Percentiles rank a stretch among this genome's conserved stretches.
These are phyloP conservation scores for Dasypogon diadema DNA, from an alignment of 2,888 invertebrate species.

Conservation along the genomic window DNA sequence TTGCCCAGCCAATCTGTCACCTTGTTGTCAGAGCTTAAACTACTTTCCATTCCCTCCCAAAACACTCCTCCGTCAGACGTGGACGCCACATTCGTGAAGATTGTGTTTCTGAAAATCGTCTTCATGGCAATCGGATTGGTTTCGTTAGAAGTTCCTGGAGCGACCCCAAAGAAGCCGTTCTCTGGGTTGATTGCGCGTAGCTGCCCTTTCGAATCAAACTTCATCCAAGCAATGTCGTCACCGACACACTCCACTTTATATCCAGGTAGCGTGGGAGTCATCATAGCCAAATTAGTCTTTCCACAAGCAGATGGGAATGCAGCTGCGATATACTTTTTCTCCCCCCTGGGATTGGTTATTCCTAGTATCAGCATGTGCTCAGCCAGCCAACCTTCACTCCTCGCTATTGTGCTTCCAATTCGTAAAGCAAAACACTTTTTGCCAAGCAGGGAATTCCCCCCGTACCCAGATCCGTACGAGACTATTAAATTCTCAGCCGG, in stretches of 20 bases:
- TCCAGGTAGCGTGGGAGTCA: slow-evolving; percentile 93
- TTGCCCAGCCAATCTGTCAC: slow-evolving; percentile 88
- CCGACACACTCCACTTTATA: slow-evolving; percentile 94
- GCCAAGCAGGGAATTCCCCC: slow-evolving; percentile 95
- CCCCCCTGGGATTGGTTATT: slow-evolving; percentile 89
- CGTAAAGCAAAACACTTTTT: slow-evolving; percentile 98
- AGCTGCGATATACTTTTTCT: slow-evolving; percentile 93
- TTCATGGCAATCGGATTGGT: slow-evolving; percentile 98
- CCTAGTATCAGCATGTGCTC: slow-evolving; percentile 99
- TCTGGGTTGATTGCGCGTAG: slow-evolving; percentile 98
- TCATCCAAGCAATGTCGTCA: slow-evolving; percentile 99
- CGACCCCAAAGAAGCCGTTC: slow-evolving; percentile 99
- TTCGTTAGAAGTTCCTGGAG: slow-evolving; percentile 89
- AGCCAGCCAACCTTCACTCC: slow-evolving; percentile 96
- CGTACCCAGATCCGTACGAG: slow-evolving; percentile 91
- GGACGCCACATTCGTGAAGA: slow-evolving; percentile 97
- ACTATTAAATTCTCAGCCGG: slow-evolving; percentile 68
- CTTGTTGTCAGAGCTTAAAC: slow-evolving; percentile 70
- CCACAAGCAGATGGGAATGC: slow-evolving; percentile 99
- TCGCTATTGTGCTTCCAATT: slow-evolving; percentile 94
- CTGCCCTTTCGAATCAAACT: slow-evolving; percentile 86
- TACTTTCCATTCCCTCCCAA: slow-evolving; percentile 96
- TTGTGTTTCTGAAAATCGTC: slow-evolving; percentile 89
- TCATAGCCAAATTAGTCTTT: slow-evolving; percentile 99
- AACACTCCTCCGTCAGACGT: slow-evolving; percentile 96